phyloP scores from a whole-genome alignment of 2,888 invertebrate species.

The Bellardia pandia region DNA sequence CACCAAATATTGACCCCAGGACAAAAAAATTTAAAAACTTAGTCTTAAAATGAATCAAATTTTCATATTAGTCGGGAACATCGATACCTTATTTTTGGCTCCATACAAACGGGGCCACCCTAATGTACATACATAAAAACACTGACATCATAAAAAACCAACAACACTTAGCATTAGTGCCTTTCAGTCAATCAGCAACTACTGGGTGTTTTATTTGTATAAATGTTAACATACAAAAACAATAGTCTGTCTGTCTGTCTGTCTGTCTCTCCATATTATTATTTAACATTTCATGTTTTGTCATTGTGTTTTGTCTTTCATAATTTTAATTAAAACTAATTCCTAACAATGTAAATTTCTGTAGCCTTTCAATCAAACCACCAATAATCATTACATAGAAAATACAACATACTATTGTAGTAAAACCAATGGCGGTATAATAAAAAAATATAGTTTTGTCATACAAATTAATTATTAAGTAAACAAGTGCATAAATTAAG shows the following conservation, averaged over 20 bases:
- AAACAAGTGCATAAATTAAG: background rate
- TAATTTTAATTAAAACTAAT: slow-evolving; percentile 6
- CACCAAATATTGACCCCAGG: no score
- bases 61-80: no score
- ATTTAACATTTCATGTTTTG: slow-evolving; percentile 5
- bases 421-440: background rate
- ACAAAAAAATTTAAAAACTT: no score
- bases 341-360: background rate
- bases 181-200: no score
- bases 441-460: background rate
- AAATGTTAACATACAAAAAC: background rate
- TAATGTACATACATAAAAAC: no score
- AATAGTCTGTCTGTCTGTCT: background rate
- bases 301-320: background rate
- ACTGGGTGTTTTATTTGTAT: background rate
- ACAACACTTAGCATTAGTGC: no score
- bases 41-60: no score
- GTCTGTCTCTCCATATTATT: background rate
- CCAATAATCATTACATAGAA: background rate
- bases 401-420: background rate
- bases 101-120: no score
- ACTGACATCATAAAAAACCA: background rate
- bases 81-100: no score
- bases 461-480: background rate
- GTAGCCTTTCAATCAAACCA: slow-evolving; percentile 8